phyloP scores from a whole-genome alignment of 2,797 vertebrate genomes.

The Lerista edwardsae region DNA sequence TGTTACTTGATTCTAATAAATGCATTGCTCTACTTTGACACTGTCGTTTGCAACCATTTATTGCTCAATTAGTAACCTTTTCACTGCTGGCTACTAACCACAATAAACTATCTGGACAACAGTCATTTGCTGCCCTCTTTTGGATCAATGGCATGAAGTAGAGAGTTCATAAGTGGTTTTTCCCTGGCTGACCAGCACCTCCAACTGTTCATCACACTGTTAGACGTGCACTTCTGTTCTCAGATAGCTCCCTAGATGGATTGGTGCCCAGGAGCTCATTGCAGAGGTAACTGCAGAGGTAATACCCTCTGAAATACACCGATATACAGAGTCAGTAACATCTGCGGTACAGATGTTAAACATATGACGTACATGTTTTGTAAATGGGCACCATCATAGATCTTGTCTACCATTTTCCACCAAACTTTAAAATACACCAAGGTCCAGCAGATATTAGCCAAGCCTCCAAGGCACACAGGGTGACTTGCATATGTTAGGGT shows the following conservation, averaged over 20 bases:
- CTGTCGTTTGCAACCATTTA: not conserved
- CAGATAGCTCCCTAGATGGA: not conserved
- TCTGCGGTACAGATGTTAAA: not conserved
- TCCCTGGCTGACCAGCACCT: not conserved
- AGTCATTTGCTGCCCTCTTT: constrained; percentile 81
- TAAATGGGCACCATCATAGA: not conserved
- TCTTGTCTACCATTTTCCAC: too few species aligned
- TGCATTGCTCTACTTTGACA: not conserved
- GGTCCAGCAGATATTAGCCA: too few species aligned
- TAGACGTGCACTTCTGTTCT: constrained; percentile 25
- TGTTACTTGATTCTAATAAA: not conserved
- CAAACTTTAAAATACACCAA: too few species aligned
- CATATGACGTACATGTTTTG: not conserved
- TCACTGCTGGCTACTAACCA: constrained; percentile 53
- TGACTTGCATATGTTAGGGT: too few species aligned
- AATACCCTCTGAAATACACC: not conserved
- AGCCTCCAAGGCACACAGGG: too few species aligned
- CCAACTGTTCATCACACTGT: constrained; percentile 28
- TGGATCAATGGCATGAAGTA: constrained; percentile 62
- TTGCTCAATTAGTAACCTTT: not conserved
- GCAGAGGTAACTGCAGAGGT: too few species aligned
- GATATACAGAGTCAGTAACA: not conserved
- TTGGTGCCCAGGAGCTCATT: not conserved
- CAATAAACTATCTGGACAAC: constrained; percentile 25
- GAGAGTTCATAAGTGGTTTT: constrained; percentile 23